These are phyloP conservation scores for Acanthurus lineatus DNA, from an alignment of 2,797 vertebrate genomes.

Conservation along the genomic window DNA sequence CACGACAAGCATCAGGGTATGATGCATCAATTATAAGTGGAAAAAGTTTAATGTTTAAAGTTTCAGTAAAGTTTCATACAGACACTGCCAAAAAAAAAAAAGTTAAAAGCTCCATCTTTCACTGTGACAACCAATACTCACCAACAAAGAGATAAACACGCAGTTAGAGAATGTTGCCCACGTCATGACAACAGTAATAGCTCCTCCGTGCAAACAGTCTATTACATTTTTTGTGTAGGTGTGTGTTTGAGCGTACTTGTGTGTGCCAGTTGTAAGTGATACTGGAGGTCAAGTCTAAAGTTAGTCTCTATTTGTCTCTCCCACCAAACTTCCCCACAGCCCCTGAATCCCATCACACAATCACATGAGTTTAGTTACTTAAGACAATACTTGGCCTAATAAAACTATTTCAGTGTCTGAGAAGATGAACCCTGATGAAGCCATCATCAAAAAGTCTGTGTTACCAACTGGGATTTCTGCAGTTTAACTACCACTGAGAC, in stretches of 20 bases:
- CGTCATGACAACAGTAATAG: slow-evolving; percentile 1
- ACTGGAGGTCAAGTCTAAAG: slow-evolving; percentile 34
- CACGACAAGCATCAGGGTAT: no score
- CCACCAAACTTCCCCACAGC: slow-evolving; percentile 4
- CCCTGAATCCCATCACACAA: neutral
- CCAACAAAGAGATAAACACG: slow-evolving; percentile 40
- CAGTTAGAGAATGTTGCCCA: neutral
- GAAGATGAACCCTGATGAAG: no score
- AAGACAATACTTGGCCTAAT: no score
- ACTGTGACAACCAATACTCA: slow-evolving; percentile 38
- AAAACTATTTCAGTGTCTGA: no score
- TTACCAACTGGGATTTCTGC: no score
- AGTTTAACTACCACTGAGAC: no score
- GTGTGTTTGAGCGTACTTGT: neutral
- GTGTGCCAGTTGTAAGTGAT: slow-evolving; percentile 7
- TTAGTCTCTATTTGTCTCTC: slow-evolving; percentile 15
- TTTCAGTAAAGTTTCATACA: no score
- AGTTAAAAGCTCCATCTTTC: slow-evolving; percentile 20
- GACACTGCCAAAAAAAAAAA: neutral
- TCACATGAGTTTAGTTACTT: no score
- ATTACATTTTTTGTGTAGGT: neutral
- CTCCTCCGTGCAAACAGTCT: slow-evolving; percentile 18
- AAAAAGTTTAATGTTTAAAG: no score
- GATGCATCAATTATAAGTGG: no score
- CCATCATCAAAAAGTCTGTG: no score